Conservation (phyloP, 2,888 invertebrate genomes). For the Cheilosia impressa region DNA sequence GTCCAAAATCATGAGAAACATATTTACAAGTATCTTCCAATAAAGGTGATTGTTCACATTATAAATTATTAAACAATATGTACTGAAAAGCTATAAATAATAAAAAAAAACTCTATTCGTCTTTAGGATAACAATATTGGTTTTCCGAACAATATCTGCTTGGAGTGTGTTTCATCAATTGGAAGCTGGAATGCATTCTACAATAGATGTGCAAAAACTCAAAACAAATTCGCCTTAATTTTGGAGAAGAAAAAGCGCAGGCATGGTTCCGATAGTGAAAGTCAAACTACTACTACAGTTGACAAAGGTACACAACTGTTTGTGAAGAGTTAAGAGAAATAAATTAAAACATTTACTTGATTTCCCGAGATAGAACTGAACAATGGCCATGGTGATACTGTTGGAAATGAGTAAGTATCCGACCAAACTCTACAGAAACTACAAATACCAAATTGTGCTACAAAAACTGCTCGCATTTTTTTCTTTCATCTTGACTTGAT, state of each 20-base stretch:
- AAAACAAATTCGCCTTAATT: constrained; percentile 41
- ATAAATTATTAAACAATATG: not conserved
- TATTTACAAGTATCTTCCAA: constrained; percentile 65
- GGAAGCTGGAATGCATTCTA: constrained; percentile 62
- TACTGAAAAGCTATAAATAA: not conserved
- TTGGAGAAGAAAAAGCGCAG: not conserved
- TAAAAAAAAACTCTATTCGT: not conserved
- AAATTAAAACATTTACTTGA: constrained; percentile 1
- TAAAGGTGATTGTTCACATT: constrained; percentile 34
- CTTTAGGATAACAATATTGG: constrained; percentile 30
- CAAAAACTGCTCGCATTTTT: no score
- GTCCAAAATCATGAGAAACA: constrained; percentile 31
- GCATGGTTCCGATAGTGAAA: not conserved
- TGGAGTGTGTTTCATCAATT: constrained; percentile 40
- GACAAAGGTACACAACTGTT: constrained; percentile 26
- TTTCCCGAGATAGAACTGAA: constrained; percentile 36
- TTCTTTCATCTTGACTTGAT: no score
- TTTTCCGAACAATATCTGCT: constrained; percentile 45
- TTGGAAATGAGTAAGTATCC: constrained; percentile 24
- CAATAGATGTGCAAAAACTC: constrained; percentile 44
- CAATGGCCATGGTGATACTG: not conserved
- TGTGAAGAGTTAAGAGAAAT: not conserved
- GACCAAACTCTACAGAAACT: not conserved
- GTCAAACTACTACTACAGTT: not conserved
- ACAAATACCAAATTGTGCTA: not conserved